Evolutionary conservation across 2,797 vertebrate genomes (phyloP).

Genomic region (Sebastes itinus): DNA sequence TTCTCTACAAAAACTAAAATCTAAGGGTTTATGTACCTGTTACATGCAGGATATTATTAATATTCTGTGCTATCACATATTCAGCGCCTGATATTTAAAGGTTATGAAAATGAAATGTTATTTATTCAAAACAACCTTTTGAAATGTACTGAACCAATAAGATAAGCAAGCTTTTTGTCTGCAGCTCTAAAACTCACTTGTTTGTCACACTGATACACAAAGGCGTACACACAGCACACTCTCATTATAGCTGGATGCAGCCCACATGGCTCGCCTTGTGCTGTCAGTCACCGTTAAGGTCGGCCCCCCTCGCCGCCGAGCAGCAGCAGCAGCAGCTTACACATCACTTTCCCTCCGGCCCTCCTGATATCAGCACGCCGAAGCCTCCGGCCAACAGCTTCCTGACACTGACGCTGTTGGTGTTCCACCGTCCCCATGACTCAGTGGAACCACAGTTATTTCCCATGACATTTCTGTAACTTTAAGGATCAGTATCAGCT

Average conservation of each 20-base stretch:
- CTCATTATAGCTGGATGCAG: slow-evolving; percentile 21
- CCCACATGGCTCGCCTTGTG: slow-evolving; percentile 26
- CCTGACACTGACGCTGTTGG: slow-evolving; percentile 57
- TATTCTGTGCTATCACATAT: neutral
- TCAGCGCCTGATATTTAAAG: neutral
- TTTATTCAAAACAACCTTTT: neutral
- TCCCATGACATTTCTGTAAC: slow-evolving; percentile 36
- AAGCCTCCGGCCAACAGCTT: slow-evolving; percentile 43
- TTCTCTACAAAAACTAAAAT: neutral
- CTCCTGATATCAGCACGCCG: slow-evolving; percentile 43
- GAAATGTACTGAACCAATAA: neutral
- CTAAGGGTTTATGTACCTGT: neutral
- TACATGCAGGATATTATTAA: neutral
- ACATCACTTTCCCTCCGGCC: slow-evolving; percentile 40
- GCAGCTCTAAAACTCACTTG: neutral
- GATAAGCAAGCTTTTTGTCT: neutral
- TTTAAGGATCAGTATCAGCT: slow-evolving; percentile 21
- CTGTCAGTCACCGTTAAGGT: slow-evolving; percentile 22
- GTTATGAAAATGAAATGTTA: neutral
- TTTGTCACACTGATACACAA: slow-evolving; percentile 14
- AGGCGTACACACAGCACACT: neutral
- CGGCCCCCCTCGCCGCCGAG: neutral
- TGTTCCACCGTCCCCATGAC: slow-evolving; percentile 49
- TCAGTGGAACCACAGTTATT: slow-evolving; percentile 42
- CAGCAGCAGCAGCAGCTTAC: slow-evolving; percentile 34